Percentiles rank a stretch among this genome's conserved stretches.
phyloP scores from a whole-genome alignment of 2,888 invertebrate genomes.

The Andrena camellia region DNA sequence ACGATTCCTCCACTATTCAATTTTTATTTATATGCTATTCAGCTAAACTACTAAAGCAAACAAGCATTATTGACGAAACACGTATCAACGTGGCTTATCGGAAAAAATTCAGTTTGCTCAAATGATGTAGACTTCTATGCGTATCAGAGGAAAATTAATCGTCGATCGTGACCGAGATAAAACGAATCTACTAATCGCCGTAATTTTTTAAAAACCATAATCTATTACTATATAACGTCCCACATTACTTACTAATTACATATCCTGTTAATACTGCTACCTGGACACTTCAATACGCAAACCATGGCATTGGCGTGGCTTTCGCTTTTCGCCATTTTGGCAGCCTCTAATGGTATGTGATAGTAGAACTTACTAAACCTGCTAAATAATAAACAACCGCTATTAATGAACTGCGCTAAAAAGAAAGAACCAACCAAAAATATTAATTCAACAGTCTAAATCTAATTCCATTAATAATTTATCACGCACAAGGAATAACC shows the following conservation, averaged over 20 bases:
- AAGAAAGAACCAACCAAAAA: not conserved
- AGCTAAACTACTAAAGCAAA: not conserved
- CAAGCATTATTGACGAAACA: not conserved
- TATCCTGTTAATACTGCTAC: not conserved
- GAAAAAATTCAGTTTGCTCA: not conserved
- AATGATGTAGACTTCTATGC: not conserved
- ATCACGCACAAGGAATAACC: no score
- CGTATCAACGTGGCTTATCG: not conserved
- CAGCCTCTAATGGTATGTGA: slow-evolving; percentile 19
- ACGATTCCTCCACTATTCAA: not conserved
- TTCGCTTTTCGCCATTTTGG: not conserved
- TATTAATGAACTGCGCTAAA: no score
- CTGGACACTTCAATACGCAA: not conserved
- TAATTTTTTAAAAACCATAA: not conserved
- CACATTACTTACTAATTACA: no score
- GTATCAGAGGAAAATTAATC: not conserved
- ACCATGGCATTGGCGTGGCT: slow-evolving; percentile 8
- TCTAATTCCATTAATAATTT: no score
- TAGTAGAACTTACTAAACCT: not conserved
- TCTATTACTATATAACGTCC: slow-evolving; percentile 20
- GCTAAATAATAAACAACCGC: not conserved
- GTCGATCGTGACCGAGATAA: not conserved
- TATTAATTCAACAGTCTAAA: no score
- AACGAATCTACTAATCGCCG: not conserved
- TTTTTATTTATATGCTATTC: not conserved